A percentile compares a stretch with the other conserved stretches of the same genome.
These are phyloP conservation scores for Anguilla rostrata DNA, from an alignment of 2,113 vertebrate genomes.

Conservation along the genomic window DNA sequence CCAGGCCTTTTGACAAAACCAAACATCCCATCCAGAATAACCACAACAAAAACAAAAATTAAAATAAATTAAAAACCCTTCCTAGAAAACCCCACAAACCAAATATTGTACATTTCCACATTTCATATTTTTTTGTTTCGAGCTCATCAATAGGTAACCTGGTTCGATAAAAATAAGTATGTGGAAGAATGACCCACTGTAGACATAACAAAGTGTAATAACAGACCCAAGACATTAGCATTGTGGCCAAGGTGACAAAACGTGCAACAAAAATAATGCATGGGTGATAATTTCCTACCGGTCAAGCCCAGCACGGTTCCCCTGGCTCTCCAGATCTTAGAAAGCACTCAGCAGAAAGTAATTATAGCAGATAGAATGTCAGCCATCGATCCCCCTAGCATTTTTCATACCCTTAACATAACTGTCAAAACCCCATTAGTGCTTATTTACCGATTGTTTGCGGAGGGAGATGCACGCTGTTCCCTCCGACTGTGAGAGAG, in stretches of 20 bases:
- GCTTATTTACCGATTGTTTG: constrained; percentile 56
- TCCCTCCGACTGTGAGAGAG: constrained; percentile 41
- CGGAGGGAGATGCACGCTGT: constrained; percentile 43
- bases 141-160: neutral
- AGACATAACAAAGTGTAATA: neutral
- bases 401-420: constrained; percentile 60
- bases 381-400: constrained; percentile 52
- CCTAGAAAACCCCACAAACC: neutral
- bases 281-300: constrained; percentile 18
- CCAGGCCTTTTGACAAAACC: neutral
- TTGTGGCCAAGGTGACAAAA: constrained; percentile 29
- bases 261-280: constrained; percentile 25
- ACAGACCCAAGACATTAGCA: constrained; percentile 3
- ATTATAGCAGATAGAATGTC: constrained; percentile 62
- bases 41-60: neutral
- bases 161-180: neutral
- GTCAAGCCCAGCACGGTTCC: constrained; percentile 37
- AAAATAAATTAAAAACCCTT: neutral
- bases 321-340: constrained; percentile 37
- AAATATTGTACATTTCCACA: neutral
- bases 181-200: neutral
- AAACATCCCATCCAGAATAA: neutral
- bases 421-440: constrained; percentile 57
- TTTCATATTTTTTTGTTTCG: neutral
- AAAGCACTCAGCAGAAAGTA: constrained; percentile 60